Percentiles rank a stretch among this genome's conserved stretches.
Conservation (phyloP, 2,113 vertebrate genomes). For the Irena cyanogastra region DNA sequence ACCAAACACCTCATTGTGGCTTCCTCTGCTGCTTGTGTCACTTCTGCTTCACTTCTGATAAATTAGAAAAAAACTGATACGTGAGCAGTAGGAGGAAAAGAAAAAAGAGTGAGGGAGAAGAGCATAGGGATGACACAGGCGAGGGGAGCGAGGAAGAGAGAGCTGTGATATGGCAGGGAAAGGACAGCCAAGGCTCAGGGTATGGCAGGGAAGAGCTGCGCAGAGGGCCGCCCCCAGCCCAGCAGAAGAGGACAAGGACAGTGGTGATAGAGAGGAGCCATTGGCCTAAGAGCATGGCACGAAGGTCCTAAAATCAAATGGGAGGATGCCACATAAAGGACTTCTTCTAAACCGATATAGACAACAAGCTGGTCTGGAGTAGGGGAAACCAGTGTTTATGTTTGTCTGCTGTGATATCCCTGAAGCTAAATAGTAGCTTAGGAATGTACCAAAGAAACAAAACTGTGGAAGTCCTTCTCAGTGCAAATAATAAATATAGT, state of each 20-base stretch:
- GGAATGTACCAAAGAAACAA: not conserved
- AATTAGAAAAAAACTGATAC: not conserved
- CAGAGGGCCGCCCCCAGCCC: not conserved
- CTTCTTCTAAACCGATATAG: not conserved
- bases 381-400: not conserved
- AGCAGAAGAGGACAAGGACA: accelerated
- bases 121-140: not conserved
- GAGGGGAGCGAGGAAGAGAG: not conserved
- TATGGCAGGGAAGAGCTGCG: not conserved
- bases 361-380: not conserved
- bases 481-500: not conserved
- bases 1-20: not conserved
- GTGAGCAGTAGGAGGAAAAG: not conserved
- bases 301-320: not conserved
- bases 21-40: not conserved
- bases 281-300: accelerated
- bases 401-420: not conserved
- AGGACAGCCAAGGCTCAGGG: not conserved
- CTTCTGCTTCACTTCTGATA: not conserved
- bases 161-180: not conserved
- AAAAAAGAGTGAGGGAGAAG: not conserved
- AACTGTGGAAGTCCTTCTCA: not conserved
- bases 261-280: not conserved
- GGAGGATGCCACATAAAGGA: not conserved
- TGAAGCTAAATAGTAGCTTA: not conserved